phyloP scores from a whole-genome alignment of 2,888 invertebrate genomes.

The Lepeophtheirus nordmannii region DNA sequence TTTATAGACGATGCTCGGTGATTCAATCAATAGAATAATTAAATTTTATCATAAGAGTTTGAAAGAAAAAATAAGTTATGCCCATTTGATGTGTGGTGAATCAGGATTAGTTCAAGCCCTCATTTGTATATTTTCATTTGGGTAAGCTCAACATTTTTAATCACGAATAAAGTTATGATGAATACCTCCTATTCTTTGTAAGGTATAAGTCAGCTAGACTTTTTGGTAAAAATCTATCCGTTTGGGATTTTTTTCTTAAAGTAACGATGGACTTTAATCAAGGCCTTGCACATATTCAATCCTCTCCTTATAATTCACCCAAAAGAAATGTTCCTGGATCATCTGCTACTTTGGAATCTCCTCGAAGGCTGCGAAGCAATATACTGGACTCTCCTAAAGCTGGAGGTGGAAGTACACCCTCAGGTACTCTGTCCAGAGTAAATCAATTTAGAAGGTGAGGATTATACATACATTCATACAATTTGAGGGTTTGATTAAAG shows the following conservation, averaged over 20 bases:
- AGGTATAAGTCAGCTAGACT: constrained; percentile 84
- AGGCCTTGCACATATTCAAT: background rate
- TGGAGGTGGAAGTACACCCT: background rate
- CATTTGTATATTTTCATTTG: constrained; percentile 75
- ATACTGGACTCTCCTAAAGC: constrained; percentile 14
- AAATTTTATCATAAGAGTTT: constrained; percentile 87
- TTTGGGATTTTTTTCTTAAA: constrained; percentile 94
- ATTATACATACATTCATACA: background rate
- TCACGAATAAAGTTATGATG: background rate
- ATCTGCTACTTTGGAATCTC: constrained; percentile 1
- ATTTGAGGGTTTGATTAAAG: background rate
- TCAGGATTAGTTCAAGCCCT: constrained; percentile 80
- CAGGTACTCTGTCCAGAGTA: constrained; percentile 2
- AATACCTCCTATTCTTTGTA: background rate
- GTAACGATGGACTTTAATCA: constrained; percentile 9
- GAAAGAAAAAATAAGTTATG: constrained; percentile 53
- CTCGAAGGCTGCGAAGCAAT: constrained; percentile 5
- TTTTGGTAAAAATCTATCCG: constrained; percentile 81
- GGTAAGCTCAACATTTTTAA: constrained; percentile 15
- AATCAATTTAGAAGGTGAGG: constrained; percentile 18
- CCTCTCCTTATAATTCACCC: constrained; percentile 7
- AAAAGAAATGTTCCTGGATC: constrained; percentile 3
- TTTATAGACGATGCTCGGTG: constrained; percentile 11
- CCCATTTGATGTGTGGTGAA: constrained; percentile 85
- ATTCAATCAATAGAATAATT: constrained; percentile 39